Conservation (phyloP, 2,113 vertebrate genomes). For the Rhombomys opimus region DNA sequence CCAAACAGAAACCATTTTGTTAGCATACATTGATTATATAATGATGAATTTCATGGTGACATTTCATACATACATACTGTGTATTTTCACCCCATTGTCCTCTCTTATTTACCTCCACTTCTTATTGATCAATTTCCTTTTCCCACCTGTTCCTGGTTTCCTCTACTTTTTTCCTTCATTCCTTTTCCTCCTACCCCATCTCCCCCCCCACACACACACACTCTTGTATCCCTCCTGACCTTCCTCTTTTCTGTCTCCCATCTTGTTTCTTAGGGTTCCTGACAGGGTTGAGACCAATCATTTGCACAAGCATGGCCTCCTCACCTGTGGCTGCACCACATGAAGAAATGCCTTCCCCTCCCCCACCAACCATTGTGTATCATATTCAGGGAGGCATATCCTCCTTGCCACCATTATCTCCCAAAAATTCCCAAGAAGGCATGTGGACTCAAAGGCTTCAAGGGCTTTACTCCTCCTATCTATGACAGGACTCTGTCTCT, state of each 20-base stretch:
- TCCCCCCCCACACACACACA: too few species aligned
- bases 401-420: not conserved
- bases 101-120: not conserved
- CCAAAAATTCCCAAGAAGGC: not conserved
- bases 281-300: not conserved
- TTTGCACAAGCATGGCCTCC: not conserved
- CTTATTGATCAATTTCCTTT: slow-evolving; percentile 40
- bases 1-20: not conserved
- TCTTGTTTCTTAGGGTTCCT: not conserved
- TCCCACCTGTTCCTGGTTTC: not conserved
- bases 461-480: not conserved
- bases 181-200: too few species aligned
- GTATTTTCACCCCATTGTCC: not conserved
- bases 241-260: not conserved
- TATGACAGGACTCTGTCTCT: too few species aligned
- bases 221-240: not conserved
- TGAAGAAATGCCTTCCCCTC: not conserved
- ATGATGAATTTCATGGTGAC: not conserved
- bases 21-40: not conserved
- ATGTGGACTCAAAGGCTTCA: not conserved
- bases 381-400: not conserved
- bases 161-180: not conserved
- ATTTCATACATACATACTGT: not conserved
- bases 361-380: not conserved
- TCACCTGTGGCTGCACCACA: not conserved